Evolutionary conservation across 2,113 vertebrate genomes (phyloP), one percentile per base, ranked within the genome.

Genomic region (Smithornis capensis): DNA sequence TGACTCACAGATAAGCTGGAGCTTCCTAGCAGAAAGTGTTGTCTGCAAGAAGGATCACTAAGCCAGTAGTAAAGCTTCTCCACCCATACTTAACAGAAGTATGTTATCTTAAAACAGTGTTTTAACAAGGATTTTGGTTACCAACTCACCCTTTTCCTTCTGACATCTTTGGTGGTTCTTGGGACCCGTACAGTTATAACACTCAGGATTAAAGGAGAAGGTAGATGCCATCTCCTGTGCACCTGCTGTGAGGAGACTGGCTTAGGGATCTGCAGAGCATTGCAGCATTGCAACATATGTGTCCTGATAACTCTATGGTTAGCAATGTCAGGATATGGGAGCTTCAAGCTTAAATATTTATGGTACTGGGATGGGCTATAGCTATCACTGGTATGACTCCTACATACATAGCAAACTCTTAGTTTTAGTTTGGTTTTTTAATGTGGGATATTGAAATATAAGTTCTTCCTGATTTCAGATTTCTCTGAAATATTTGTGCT

Each of bases 211-310:
- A 42, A 75, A 19, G 45, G 24, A 60, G 42, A 42, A 17, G 21
- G 37, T 62, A 42, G 31, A n/a, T 24, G 18, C 12, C 24, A 8
- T n/a, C 74, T 45, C 13, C 42, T 67, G 47, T 1, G 1, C 16
- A 5, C 38, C 49, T 19, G 19, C 10, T 9, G 35, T 1, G 10
- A n/a, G 14, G 12, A n/a, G 27, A 27, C 10, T 8, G n/a, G 28
- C n/a, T 90, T 62, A 28, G 68, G 52, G 27, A 5, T 76, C 78
- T 49, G 52, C 17, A 24, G 40, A 37, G 28, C n/a, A 3, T 28
- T 81, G 12, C 37, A 37, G 16, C 53, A n/a, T n/a, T n/a, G n/a
- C 60, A 29, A 45, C 3, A 0, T 16, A 6, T 21, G 33, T 29
- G 15, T 57, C 31, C 67, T 57, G 35, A 6, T 49, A 64, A 29